A percentile compares a stretch with the other conserved stretches of the same genome.
phyloP scores from a whole-genome alignment of 2,888 invertebrate species.

The Epinotia brunnichana region DNA sequence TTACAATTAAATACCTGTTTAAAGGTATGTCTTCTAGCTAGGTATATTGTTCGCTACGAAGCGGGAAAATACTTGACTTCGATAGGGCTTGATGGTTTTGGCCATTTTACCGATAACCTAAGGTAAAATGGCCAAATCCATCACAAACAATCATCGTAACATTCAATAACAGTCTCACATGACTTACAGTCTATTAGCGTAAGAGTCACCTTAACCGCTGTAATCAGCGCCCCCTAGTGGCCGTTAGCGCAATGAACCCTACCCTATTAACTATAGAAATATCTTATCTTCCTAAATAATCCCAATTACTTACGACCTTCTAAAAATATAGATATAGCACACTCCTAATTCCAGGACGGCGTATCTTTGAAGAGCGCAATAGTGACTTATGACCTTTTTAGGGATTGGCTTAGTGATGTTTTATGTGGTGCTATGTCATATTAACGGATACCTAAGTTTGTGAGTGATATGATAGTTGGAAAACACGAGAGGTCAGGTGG shows the following conservation, averaged over 20 bases:
- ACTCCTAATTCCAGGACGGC: background rate
- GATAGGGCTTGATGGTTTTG: too few species aligned
- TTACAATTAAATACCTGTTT: too few species aligned
- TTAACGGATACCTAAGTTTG: slow-evolving; percentile 49
- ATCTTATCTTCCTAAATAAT: background rate
- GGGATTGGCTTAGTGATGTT: slow-evolving; percentile 65
- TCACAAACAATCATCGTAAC: background rate
- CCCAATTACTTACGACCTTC: background rate
- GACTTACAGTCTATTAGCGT: slow-evolving; percentile 26
- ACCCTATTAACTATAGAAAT: slow-evolving; percentile 11
- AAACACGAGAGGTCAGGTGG: background rate
- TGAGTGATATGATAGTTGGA: slow-evolving; percentile 18
- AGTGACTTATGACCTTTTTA: slow-evolving; percentile 1
- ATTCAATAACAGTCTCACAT: slow-evolving; percentile 8
- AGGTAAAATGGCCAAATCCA: background rate
- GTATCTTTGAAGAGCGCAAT: background rate
- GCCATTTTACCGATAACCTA: too few species aligned
- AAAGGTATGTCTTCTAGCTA: too few species aligned
- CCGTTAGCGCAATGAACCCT: slow-evolving; percentile 60
- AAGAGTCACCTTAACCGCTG: slow-evolving; percentile 34
- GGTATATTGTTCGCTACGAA: too few species aligned
- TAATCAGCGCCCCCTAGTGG: slow-evolving; percentile 43
- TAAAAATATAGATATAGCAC: background rate
- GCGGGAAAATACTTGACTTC: too few species aligned
- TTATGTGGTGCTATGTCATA: slow-evolving; percentile 70